phyloP scores from a whole-genome alignment of 1,140 invertebrate species.

The Goniozus legneri region DNA sequence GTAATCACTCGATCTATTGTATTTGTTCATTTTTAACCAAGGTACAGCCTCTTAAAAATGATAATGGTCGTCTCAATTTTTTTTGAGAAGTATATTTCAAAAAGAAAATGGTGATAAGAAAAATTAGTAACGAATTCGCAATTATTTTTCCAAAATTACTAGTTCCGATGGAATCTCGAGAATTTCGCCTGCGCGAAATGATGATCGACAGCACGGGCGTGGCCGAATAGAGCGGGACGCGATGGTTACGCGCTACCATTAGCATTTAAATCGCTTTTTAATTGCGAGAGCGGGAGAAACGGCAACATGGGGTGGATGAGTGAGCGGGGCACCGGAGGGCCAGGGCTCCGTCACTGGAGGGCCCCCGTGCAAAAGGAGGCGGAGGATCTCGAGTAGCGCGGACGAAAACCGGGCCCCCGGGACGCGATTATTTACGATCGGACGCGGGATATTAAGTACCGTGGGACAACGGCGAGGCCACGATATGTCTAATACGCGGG shows the following conservation, averaged over 20 bases:
- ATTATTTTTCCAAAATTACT: no score
- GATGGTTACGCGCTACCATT: conserved; percentile 35
- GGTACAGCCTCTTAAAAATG: no score
- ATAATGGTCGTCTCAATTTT: no score
- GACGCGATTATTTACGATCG: conserved; percentile 34
- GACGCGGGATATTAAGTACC: conserved; percentile 28
- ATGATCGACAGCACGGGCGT: conserved; percentile 18
- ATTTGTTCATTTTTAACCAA: no score
- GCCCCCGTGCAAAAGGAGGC: not conserved
- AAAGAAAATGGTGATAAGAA: no score
- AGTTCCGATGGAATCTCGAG: no score
- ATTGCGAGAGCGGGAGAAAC: conserved; percentile 34
- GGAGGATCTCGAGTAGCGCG: conserved; percentile 19
- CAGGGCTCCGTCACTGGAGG: not conserved
- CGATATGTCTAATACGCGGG: conserved; percentile 7
- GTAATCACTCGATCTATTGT: no score
- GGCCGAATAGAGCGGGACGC: conserved; percentile 4
- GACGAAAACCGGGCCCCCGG: conserved; percentile 15
- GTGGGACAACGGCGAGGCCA: conserved; percentile 17
- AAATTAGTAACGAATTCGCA: no score
- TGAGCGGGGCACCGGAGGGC: not conserved
- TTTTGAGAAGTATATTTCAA: no score
- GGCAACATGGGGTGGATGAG: no score
- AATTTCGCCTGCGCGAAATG: no score
- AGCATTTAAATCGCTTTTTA: conserved; percentile 43